Evolutionary conservation across 2,113 vertebrate species (phyloP).

Genomic region (Urocynchramus pylzowi): DNA sequence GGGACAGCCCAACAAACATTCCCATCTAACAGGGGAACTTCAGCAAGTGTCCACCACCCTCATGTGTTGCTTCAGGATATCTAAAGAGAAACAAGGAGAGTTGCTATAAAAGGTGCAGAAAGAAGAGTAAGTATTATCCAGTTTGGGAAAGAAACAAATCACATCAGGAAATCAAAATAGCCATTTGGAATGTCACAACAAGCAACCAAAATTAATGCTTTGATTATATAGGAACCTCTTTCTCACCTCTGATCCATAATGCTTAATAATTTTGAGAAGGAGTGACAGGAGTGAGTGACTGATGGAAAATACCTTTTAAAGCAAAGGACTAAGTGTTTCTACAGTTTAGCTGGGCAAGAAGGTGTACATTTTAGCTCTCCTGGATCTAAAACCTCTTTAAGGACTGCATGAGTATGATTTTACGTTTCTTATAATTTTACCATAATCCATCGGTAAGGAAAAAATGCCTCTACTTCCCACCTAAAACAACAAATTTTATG

Average conservation of each 20-base stretch:
- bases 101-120: not conserved
- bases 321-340: not conserved
- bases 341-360: not conserved
- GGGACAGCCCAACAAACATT: not conserved
- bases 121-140: not conserved
- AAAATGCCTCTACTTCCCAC: not conserved
- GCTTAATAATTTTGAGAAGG: not conserved
- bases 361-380: not conserved
- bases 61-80: accelerated
- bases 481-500: not conserved
- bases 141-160: not conserved
- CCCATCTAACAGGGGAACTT: not conserved
- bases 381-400: not conserved
- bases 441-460: not conserved
- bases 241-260: not conserved
- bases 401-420: not conserved
- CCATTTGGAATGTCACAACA: not conserved
- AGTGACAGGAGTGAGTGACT: accelerated
- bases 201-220: not conserved
- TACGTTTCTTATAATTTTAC: not conserved
- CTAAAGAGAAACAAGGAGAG: not conserved
- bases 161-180: not conserved
- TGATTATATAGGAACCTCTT: not conserved
- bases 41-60: not conserved
- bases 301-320: not conserved